Base-by-base conservation (phyloP, 1,140 invertebrate genomes). In the Tribolium madens region DNA sequence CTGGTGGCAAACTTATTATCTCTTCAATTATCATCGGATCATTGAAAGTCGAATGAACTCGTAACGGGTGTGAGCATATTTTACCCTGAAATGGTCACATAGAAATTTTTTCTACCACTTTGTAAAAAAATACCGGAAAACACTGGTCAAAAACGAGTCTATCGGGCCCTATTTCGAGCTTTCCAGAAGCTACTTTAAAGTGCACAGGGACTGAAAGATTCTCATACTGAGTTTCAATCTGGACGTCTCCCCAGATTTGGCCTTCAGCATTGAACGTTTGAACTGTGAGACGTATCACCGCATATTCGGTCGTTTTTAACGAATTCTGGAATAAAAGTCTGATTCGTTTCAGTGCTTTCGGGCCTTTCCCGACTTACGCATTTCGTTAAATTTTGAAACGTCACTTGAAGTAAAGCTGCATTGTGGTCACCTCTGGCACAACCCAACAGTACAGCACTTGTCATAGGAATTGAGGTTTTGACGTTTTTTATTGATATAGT, bases 171-270 rank as follows among this genome's bases (percentile, higher is more conserved):
- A 92, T 88, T 73, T 88, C 86, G 64, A 91, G 80, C 79, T 88
- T 89, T 26, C 91, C 91, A 48, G 90, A 86, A 0, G 90, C 89
- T 4, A 92, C 88, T 79, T 87, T 87, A 85, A 92, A 91, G 69
- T 89, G 87, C 10, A 93, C 89, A 0, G 90, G 89, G 18, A 92
- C 86, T 1, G 86, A 89, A 9, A 93, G 85, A 76, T 89, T 87
- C 82, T 96, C 93, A 85, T 91, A 94, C 18, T 91, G 89, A 13
- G 94, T 95, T 79, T 89, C 89, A n/a, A 96, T 88, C 79, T 91
- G 90, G 1, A 95, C 89, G 78, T 92, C 90, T 21, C 91, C 93
- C 76, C 88, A 87, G 81, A 92, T 91, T 14, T 90, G 87, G 48
- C 93, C 94, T 79, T 95, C 92, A 5, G 89, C 86, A 78, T 90